phyloP scores from a whole-genome alignment of 1,140 invertebrate genomes.

The Lepeophtheirus salmonis region DNA sequence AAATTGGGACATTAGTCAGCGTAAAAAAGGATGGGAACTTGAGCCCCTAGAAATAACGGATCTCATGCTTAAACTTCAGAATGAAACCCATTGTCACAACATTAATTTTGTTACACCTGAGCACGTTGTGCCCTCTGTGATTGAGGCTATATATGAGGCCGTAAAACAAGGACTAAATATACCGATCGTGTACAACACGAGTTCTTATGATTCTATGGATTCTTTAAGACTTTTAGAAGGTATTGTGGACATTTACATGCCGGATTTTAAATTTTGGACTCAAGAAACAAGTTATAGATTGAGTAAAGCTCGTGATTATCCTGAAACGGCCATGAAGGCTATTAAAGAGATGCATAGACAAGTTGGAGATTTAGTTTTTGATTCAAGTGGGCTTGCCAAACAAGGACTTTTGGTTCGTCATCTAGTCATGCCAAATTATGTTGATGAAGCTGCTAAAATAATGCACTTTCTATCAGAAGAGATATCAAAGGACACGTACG shows the following conservation, averaged over 20 bases:
- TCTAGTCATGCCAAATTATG: slow-evolving; percentile 8
- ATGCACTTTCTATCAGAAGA: not conserved
- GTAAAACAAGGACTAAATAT: slow-evolving; percentile 4
- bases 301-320: slow-evolving; percentile 11
- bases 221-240: slow-evolving; percentile 12
- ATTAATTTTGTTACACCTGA: slow-evolving; percentile 14
- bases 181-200: slow-evolving; percentile 7
- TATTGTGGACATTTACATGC: slow-evolving; percentile 11
- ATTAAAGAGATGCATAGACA: slow-evolving; percentile 15
- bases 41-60: slow-evolving; percentile 4
- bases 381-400: not conserved
- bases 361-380: slow-evolving; percentile 11
- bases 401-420: slow-evolving; percentile 5
- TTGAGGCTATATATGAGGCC: slow-evolving; percentile 2
- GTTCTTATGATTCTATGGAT: not conserved
- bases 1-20: slow-evolving; percentile 11
- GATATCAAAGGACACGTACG: slow-evolving; percentile 11
- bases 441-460: not conserved
- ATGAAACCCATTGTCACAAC: slow-evolving; percentile 12
- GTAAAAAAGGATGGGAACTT: slow-evolving; percentile 11
- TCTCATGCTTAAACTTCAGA: slow-evolving; percentile 10
- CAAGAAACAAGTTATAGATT: slow-evolving; percentile 5
- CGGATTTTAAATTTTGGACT: slow-evolving; percentile 15
- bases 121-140: slow-evolving; percentile 7
- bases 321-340: not conserved